phyloP scores from a whole-genome alignment of 2,888 invertebrate species.

The Drosophila subsilvestris region DNA sequence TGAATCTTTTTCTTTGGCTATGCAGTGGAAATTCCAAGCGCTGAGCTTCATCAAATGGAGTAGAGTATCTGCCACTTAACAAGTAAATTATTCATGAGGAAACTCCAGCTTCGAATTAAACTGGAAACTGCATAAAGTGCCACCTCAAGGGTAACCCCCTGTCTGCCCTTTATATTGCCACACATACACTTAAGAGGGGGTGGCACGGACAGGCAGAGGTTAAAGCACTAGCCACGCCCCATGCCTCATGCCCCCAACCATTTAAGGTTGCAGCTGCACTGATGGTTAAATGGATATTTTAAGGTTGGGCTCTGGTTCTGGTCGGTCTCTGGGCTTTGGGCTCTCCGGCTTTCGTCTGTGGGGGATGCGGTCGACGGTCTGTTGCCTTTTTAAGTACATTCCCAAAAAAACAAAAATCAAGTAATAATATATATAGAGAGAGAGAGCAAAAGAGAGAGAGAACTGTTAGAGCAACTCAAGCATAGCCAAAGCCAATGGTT shows the following conservation, averaged over 20 bases:
- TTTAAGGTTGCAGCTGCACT: constrained; percentile 55
- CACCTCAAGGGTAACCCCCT: constrained; percentile 41
- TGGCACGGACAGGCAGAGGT: constrained; percentile 29
- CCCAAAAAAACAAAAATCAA: constrained; percentile 38
- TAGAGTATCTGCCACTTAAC: constrained; percentile 1
- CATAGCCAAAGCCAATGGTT: constrained; percentile 54
- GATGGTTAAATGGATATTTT: constrained; percentile 52
- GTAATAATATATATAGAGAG: constrained; percentile 19
- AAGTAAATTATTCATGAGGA: constrained; percentile 31
- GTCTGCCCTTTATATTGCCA: constrained; percentile 32
- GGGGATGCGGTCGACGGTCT: constrained; percentile 48
- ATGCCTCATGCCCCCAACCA: constrained; percentile 4
- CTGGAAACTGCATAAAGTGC: constrained; percentile 26
- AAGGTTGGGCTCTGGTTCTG: constrained; percentile 60
- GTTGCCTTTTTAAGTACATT: constrained; percentile 59
- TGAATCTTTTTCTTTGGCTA: not conserved
- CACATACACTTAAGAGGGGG: constrained; percentile 18
- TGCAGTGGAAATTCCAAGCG: not conserved
- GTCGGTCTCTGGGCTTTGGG: constrained; percentile 9
- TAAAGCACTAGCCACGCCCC: constrained; percentile 58
- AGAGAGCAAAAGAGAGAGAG: constrained; percentile 20
- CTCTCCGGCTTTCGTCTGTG: constrained; percentile 42
- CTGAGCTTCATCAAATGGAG: too few species aligned
- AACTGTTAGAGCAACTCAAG: constrained; percentile 67
- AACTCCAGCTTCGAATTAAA: constrained; percentile 19